These are phyloP conservation scores for Drosophila virilis DNA, from an alignment of 1,140 invertebrate species.

Conservation along the genomic window DNA sequence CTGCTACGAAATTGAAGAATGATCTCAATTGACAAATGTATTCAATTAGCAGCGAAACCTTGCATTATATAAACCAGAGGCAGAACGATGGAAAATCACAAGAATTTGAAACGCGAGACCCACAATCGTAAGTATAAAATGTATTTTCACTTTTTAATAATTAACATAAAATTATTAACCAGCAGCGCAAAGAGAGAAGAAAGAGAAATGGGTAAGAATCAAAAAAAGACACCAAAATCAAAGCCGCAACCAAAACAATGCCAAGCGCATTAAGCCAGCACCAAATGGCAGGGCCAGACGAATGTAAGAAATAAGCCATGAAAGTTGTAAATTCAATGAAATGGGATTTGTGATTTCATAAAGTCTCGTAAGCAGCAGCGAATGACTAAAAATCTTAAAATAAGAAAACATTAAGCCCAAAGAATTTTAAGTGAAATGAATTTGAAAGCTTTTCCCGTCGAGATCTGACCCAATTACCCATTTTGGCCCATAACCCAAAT, in stretches of 20 bases:
- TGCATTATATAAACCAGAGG: slow-evolving; percentile 62
- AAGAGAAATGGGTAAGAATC: slow-evolving; percentile 39
- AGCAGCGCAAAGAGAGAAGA: slow-evolving; percentile 54
- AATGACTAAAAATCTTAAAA: slow-evolving; percentile 60
- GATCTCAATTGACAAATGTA: slow-evolving; percentile 42
- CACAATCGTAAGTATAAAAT: slow-evolving; percentile 42
- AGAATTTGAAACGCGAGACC: slow-evolving; percentile 42
- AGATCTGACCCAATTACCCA: slow-evolving; percentile 76
- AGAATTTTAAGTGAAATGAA: slow-evolving; percentile 79
- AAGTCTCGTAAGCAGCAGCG: slow-evolving; percentile 54
- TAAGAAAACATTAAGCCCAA: slow-evolving; percentile 57
- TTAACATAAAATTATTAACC: slow-evolving; percentile 80
- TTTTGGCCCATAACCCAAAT: slow-evolving; percentile 60
- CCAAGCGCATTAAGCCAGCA: slow-evolving; percentile 59
- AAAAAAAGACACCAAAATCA: slow-evolving; percentile 4
- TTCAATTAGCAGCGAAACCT: slow-evolving; percentile 40
- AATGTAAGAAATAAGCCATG: slow-evolving; percentile 63
- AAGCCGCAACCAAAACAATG: slow-evolving; percentile 54
- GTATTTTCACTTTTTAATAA: slow-evolving; percentile 84
- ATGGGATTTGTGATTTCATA: slow-evolving; percentile 55
- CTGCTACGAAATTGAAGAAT: slow-evolving; percentile 42
- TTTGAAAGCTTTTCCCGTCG: slow-evolving; percentile 72
- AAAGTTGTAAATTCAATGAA: slow-evolving; percentile 70
- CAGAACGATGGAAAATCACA: slow-evolving; percentile 44
- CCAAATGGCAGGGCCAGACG: slow-evolving; percentile 14